These are phyloP conservation scores for Tetramorium alpestre DNA, from an alignment of 1,140 invertebrate genomes.

Conservation along the genomic window DNA sequence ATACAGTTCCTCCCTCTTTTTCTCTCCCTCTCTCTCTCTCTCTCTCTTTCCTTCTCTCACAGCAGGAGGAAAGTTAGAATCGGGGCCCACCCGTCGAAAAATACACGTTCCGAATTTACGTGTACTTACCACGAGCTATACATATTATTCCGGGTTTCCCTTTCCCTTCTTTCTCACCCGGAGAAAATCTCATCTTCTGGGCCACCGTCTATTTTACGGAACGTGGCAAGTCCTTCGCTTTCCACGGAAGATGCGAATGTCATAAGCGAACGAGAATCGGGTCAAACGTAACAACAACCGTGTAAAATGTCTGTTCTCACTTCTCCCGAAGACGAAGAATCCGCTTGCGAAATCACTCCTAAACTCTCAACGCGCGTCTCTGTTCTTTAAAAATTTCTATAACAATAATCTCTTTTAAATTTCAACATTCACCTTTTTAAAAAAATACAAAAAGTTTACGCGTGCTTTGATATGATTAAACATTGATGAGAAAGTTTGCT, in stretches of 20 bases:
- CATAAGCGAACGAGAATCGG: constrained; percentile 54
- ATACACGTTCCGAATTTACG: constrained; percentile 53
- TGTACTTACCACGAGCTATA: constrained; percentile 36
- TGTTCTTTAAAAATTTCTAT: not conserved
- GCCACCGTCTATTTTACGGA: constrained; percentile 46
- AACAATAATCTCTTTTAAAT: not conserved
- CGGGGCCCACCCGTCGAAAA: not conserved
- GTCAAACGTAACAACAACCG: constrained; percentile 55
- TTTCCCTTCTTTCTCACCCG: not conserved
- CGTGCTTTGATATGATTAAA: not conserved
- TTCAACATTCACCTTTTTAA: not conserved
- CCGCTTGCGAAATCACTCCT: not conserved
- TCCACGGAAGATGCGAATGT: constrained; percentile 19
- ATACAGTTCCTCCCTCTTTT: not conserved
- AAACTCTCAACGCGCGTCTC: not conserved
- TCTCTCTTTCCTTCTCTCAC: not conserved
- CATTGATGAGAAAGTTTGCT: not conserved
- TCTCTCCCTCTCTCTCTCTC: not conserved
- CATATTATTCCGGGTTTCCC: constrained; percentile 39
- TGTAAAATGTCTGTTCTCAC: constrained; percentile 20
- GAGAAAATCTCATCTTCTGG: constrained; percentile 56
- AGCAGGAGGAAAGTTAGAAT: constrained; percentile 20
- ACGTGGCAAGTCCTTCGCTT: constrained; percentile 36
- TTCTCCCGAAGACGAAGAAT: constrained; percentile 1
- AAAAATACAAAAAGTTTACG: not conserved